These are phyloP conservation scores for Oriolus oriolus DNA, from an alignment of 2,113 vertebrate species.

Conservation along the genomic window DNA sequence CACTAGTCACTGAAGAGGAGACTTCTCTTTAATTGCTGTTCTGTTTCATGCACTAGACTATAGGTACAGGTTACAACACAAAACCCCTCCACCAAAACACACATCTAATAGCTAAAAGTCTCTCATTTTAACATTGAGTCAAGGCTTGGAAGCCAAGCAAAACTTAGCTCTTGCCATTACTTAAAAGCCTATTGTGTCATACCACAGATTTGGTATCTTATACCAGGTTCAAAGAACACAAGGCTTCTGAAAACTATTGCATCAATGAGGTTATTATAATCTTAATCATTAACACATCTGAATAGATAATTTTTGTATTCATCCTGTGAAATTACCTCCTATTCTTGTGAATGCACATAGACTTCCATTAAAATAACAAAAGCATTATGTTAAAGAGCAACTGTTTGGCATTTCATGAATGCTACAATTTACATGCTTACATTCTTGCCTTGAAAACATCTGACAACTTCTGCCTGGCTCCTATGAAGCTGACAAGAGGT, in stretches of 20 bases:
- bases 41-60: fast-evolving
- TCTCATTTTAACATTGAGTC: background rate
- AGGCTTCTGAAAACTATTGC: background rate
- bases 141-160: background rate
- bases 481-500: background rate
- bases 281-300: background rate
- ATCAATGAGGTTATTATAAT: background rate
- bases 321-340: background rate
- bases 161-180: background rate
- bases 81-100: background rate
- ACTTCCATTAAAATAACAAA: background rate
- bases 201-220: background rate
- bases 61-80: background rate
- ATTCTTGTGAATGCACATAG: background rate
- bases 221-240: background rate
- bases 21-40: background rate
- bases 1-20: background rate
- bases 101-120: background rate
- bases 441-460: background rate
- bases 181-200: background rate
- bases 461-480: background rate
- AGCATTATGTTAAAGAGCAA: background rate
- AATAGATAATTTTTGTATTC: background rate
- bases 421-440: background rate
- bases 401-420: background rate